Conservation (phyloP, 1,140 invertebrate genomes). For the Ctenoplectra terminalis region DNA sequence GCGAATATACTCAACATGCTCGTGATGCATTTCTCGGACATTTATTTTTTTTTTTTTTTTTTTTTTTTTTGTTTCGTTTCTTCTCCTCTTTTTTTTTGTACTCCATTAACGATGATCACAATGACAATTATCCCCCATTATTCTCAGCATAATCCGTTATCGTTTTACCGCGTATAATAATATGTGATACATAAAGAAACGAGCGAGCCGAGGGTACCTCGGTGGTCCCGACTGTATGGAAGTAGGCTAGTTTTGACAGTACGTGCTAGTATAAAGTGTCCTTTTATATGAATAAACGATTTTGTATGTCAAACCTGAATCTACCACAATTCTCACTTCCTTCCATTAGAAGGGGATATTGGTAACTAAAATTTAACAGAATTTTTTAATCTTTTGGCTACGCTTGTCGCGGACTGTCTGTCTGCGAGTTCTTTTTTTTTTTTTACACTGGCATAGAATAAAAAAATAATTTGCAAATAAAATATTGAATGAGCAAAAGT, state of each 20-base stretch:
- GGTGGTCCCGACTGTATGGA: slow-evolving; percentile 74
- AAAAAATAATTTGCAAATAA: too few relatives aligned
- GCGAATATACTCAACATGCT: slow-evolving; percentile 44
- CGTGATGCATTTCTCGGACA: slow-evolving; percentile 35
- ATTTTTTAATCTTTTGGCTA: too few relatives aligned
- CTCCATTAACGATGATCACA: slow-evolving; percentile 17
- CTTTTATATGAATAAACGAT: slow-evolving; percentile 82
- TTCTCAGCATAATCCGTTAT: slow-evolving; percentile 65
- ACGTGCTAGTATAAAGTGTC: slow-evolving; percentile 82
- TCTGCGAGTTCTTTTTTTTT: too few relatives aligned
- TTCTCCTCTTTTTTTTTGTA: not conserved
- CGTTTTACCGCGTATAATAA: slow-evolving; percentile 72
- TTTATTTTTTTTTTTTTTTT: not conserved
- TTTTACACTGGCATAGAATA: too few relatives aligned
- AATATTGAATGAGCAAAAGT: too few relatives aligned
- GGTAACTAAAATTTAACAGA: too few relatives aligned
- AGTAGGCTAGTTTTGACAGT: slow-evolving; percentile 77
- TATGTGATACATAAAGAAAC: slow-evolving; percentile 79
- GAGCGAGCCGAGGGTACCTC: slow-evolving; percentile 68
- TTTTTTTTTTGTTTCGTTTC: not conserved
- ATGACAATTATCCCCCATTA: slow-evolving; percentile 25
- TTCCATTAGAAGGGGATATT: not conserved
- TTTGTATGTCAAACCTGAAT: slow-evolving; percentile 75
- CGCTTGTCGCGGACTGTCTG: too few relatives aligned
- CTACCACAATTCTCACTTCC: not conserved